Percentiles rank a stretch among this genome's conserved stretches.
These are phyloP conservation scores for Prunella strophiata DNA, from an alignment of 2,797 vertebrate genomes.

Conservation along the genomic window DNA sequence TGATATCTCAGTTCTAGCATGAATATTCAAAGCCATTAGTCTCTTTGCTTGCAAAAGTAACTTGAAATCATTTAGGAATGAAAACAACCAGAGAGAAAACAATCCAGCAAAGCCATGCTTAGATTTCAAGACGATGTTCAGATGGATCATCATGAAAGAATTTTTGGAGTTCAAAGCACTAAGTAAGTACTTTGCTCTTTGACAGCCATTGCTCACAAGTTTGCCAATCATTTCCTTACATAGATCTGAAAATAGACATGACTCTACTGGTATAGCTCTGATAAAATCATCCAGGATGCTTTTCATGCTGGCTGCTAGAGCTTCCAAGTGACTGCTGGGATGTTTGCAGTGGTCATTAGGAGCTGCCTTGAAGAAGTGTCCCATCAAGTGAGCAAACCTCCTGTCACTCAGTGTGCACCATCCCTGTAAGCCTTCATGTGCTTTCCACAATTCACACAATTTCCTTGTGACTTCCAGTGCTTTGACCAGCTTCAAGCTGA, in stretches of 20 bases:
- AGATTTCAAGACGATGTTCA: conserved; percentile 16
- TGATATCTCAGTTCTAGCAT: not conserved
- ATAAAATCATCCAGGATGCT: not conserved
- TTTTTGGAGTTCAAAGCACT: conserved; percentile 26
- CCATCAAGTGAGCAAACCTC: not conserved
- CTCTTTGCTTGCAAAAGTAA: not conserved
- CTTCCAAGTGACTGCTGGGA: not conserved
- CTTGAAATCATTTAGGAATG: not conserved
- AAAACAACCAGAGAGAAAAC: conserved; percentile 15
- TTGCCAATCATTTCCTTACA: conserved; percentile 20
- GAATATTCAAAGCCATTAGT: not conserved
- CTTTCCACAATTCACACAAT: not conserved
- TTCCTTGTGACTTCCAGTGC: not conserved
- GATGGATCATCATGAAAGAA: conserved; percentile 25
- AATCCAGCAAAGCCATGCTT: conserved; percentile 13
- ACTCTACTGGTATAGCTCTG: not conserved
- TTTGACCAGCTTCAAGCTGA: not conserved
- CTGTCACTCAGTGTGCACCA: rapidly evolving
- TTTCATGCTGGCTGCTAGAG: not conserved
- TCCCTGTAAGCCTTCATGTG: rapidly evolving
- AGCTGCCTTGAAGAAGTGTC: not conserved
- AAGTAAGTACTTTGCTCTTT: conserved; percentile 7
- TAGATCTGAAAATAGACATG: conserved; percentile 1
- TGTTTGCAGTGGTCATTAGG: not conserved
- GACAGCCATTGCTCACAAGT: not conserved